Conservation (phyloP, 1,140 invertebrate genomes). For the Drosophila kepulauana region DNA sequence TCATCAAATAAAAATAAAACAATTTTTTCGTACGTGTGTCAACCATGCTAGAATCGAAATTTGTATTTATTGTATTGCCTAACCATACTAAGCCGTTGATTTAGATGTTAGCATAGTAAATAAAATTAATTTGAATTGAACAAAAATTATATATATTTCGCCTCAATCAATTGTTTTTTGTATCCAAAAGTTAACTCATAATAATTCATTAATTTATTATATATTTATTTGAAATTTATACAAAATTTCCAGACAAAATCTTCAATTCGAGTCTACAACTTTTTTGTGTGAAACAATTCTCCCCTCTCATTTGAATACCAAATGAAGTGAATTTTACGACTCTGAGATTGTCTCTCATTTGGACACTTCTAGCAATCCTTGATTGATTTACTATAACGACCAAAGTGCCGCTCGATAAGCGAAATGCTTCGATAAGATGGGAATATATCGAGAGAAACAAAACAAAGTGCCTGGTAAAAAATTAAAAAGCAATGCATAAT, state of each 20-base stretch:
- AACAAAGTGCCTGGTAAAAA: constrained; percentile 49
- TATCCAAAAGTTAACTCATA: neutral
- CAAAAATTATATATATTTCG: neutral
- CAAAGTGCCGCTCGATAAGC: constrained; percentile 53
- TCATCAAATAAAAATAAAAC: neutral
- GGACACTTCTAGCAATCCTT: constrained; percentile 34
- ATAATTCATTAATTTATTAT: constrained; percentile 8
- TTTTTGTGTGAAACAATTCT: neutral
- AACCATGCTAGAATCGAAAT: neutral
- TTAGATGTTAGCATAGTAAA: neutral
- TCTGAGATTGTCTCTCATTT: neutral
- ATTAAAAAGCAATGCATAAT: constrained; percentile 51
- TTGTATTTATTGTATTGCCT: neutral
- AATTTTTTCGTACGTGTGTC: too few species aligned
- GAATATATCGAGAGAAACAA: constrained; percentile 11
- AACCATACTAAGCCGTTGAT: neutral
- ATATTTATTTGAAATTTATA: constrained; percentile 8
- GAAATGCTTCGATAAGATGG: constrained; percentile 43
- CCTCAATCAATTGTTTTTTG: neutral
- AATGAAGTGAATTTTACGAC: constrained; percentile 16
- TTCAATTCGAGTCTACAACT: neutral
- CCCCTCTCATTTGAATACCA: constrained; percentile 7
- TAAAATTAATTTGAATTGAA: neutral
- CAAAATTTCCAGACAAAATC: neutral
- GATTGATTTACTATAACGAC: constrained; percentile 65